Evolutionary conservation across 2,888 invertebrate genomes (phyloP).

Genomic region (Agrypnus murinus): DNA sequence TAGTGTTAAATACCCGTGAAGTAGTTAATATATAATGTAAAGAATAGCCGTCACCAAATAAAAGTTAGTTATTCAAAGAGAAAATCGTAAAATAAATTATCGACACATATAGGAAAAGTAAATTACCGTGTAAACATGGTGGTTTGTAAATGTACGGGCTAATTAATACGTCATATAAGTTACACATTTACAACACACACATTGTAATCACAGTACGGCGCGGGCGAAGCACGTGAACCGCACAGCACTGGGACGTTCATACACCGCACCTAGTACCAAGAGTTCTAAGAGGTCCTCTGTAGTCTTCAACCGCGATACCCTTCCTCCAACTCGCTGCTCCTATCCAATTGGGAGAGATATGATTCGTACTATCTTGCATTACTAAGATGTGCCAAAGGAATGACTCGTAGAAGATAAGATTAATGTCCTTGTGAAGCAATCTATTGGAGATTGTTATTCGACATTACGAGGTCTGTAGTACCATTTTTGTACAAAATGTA

Average conservation of each 20-base stretch:
- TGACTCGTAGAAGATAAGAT: conserved; percentile 43
- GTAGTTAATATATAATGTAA: conserved; percentile 26
- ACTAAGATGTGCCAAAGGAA: conserved; percentile 47
- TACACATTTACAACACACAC: conserved; percentile 61
- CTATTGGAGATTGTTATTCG: conserved; percentile 25
- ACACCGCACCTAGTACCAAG: conserved; percentile 55
- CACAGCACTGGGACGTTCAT: conserved; percentile 52
- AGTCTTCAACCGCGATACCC: conserved; percentile 60
- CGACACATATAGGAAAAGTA: conserved; percentile 50
- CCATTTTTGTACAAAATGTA: conserved; percentile 18
- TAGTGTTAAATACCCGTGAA: conserved; percentile 35
- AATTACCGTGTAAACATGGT: conserved; percentile 69
- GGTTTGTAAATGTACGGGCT: conserved; percentile 54
- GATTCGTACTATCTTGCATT: conserved; percentile 58
- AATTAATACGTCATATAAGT: conserved; percentile 59
- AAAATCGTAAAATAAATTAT: conserved; percentile 46
- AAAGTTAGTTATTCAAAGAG: conserved; percentile 13
- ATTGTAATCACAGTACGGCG: conserved; percentile 55
- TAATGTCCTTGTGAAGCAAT: conserved; percentile 38
- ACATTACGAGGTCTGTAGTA: conserved; percentile 19
- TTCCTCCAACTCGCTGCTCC: conserved; percentile 66
- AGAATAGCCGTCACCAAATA: not conserved
- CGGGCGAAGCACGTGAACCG: conserved; percentile 57
- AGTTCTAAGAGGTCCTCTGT: conserved; percentile 53
- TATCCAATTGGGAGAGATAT: conserved; percentile 62